A percentile compares a stretch with the other conserved stretches of the same genome.
phyloP scores from a whole-genome alignment of 2,113 vertebrate genomes.

The Microtus montanus region DNA sequence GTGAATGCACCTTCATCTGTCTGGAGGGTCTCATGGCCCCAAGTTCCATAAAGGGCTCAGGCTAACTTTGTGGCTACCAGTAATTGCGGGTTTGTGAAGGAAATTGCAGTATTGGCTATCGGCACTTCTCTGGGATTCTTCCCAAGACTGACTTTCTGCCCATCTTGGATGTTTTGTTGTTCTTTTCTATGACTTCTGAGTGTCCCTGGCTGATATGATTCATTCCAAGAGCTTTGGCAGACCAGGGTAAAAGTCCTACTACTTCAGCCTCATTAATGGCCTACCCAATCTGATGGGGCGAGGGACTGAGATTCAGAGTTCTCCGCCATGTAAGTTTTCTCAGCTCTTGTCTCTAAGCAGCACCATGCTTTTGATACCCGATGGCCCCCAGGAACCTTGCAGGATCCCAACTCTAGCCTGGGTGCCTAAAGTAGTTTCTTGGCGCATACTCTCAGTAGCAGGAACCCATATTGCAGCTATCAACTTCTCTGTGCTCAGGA shows the following conservation, averaged over 20 bases:
- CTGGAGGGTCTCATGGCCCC: neutral
- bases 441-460: neutral
- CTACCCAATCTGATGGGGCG: too few species aligned
- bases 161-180: constrained; percentile 3
- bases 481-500: neutral
- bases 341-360: neutral
- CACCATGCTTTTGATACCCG: neutral
- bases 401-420: neutral
- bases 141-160: constrained; percentile 27
- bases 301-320: neutral
- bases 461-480: neutral
- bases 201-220: constrained; percentile 11
- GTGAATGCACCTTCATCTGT: neutral
- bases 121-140: constrained; percentile 27
- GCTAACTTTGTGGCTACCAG: neutral
- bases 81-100: neutral
- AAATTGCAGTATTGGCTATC: neutral
- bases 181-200: constrained; percentile 46
- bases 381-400: neutral
- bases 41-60: neutral
- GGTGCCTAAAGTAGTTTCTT: neutral
- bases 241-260: neutral
- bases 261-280: neutral
- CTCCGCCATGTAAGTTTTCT: neutral
- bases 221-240: neutral